Conservation (phyloP, 2,797 vertebrate species). For the Masticophis lateralis region DNA sequence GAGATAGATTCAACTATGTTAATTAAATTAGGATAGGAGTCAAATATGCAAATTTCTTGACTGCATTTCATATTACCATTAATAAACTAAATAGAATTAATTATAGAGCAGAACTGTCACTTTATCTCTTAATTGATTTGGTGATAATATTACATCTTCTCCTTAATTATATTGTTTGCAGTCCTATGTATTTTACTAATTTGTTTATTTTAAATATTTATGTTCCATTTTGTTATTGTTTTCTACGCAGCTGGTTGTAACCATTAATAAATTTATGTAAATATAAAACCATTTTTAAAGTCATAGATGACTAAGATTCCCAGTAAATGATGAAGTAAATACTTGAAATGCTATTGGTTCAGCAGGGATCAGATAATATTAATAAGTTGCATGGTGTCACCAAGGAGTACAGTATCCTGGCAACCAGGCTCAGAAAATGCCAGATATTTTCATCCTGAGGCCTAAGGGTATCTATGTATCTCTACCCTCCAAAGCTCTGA, state of each 20-base stretch:
- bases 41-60: not conserved
- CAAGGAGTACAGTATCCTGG: not conserved
- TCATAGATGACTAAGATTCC: not conserved
- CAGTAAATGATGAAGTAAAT: not conserved
- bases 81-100: not conserved
- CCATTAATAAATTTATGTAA: not conserved
- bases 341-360: not conserved
- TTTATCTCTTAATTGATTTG: constrained; percentile 5
- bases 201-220: not conserved
- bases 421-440: not conserved
- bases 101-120: not conserved
- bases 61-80: not conserved
- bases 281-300: not conserved
- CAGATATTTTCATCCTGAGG: not conserved
- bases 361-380: not conserved
- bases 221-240: not conserved
- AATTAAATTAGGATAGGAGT: not conserved
- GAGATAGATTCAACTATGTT: not conserved
- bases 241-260: not conserved
- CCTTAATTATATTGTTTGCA: constrained; percentile 31
- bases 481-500: not conserved
- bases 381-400: not conserved
- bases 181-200: not conserved
- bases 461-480: not conserved
- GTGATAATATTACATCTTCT: constrained; percentile 7